Conservation (phyloP, 2,113 vertebrate species). For the Gavialis gangeticus region DNA sequence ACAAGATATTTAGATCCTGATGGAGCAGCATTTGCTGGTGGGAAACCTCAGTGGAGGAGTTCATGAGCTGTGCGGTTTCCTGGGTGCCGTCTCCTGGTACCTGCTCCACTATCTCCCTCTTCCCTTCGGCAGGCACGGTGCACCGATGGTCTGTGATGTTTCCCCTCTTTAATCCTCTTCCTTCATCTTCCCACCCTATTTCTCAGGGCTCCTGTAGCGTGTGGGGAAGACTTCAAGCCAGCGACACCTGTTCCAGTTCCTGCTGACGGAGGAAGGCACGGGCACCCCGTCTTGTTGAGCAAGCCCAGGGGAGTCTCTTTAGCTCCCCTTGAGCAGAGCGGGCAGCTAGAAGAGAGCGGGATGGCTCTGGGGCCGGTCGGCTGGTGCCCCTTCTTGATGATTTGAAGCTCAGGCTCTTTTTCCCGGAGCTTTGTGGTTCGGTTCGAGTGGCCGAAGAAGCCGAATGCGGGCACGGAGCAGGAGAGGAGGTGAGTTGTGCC, state of each 20-base stretch:
- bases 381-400: background rate
- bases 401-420: background rate
- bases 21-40: too few species aligned
- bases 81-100: too few species aligned
- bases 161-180: background rate
- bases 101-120: too few species aligned
- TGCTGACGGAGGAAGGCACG: background rate
- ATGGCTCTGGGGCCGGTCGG: fast-evolving
- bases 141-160: background rate
- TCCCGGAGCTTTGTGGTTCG: too few species aligned
- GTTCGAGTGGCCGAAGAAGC: background rate
- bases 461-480: background rate
- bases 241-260: background rate
- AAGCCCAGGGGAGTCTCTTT: background rate
- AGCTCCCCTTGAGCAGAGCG: background rate
- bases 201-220: background rate
- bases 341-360: background rate
- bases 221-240: background rate
- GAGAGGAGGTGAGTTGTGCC: background rate
- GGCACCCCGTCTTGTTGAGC: background rate
- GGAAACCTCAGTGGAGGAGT: too few species aligned
- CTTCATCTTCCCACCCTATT: background rate
- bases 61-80: too few species aligned
- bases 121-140: too few species aligned
- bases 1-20: too few species aligned